These are phyloP conservation scores for Trematomus loennbergii DNA, from an alignment of 2,113 vertebrate genomes.

Conservation along the genomic window DNA sequence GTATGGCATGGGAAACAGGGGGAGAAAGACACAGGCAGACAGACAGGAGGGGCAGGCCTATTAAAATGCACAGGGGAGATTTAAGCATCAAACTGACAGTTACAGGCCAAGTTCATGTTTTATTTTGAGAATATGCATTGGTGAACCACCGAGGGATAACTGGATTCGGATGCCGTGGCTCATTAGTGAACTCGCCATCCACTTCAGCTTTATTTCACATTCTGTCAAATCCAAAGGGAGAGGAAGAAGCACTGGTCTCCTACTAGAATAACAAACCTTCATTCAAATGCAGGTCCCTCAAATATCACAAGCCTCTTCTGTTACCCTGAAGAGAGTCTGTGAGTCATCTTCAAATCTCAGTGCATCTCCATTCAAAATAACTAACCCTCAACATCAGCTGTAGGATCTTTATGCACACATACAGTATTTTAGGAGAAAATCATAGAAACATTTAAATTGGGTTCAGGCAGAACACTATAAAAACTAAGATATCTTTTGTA, in stretches of 20 bases:
- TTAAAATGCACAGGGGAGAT: constrained; percentile 52
- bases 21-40: constrained; percentile 27
- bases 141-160: constrained; percentile 43
- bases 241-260: constrained; percentile 25
- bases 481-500: neutral
- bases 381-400: constrained; percentile 16
- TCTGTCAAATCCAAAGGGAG: constrained; percentile 62
- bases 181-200: constrained; percentile 48
- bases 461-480: neutral
- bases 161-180: constrained; percentile 51
- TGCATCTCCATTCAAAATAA: constrained; percentile 37
- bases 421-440: too few relatives aligned
- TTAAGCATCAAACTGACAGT: constrained; percentile 61
- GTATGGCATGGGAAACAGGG: constrained; percentile 28
- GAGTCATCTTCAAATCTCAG: constrained; percentile 34
- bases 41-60: constrained; percentile 43
- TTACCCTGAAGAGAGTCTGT: constrained; percentile 31
- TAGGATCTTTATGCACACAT: neutral
- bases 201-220: constrained; percentile 56
- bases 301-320: constrained; percentile 36
- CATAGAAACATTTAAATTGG: neutral
- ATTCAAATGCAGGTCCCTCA: constrained; percentile 59
- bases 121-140: constrained; percentile 53
- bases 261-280: constrained; percentile 61
- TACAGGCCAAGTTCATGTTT: constrained; percentile 45